Conservation (phyloP, 2,888 invertebrate genomes). For the Aelia acuminata region DNA sequence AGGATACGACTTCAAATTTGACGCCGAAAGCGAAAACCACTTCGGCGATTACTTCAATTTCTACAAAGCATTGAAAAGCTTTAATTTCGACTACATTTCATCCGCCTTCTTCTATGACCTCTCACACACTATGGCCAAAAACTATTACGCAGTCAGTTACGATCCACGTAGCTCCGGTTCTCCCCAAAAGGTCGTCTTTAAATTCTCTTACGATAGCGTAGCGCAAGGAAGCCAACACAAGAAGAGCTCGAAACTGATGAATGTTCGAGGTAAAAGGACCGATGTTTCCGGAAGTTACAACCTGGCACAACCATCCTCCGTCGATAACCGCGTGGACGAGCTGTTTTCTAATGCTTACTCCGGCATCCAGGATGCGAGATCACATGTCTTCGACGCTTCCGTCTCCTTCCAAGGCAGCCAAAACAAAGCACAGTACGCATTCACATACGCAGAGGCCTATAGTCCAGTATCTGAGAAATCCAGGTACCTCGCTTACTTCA, state of each 20-base stretch:
- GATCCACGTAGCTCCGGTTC: constrained; percentile 72
- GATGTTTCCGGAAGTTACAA: not conserved
- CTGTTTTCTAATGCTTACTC: not conserved
- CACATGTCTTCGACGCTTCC: constrained; percentile 71
- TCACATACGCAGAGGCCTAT: constrained; percentile 74
- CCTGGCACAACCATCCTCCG: constrained; percentile 29
- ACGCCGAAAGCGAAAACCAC: constrained; percentile 71
- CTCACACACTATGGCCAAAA: constrained; percentile 70
- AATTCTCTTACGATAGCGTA: not conserved
- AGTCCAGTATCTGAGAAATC: constrained; percentile 75
- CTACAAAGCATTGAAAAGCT: constrained; percentile 67
- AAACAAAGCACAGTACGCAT: constrained; percentile 72
- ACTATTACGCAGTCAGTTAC: constrained; percentile 72
- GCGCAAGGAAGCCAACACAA: constrained; percentile 2
- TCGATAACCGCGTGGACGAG: constrained; percentile 1
- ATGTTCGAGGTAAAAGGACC: not conserved
- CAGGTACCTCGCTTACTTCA: constrained; percentile 72
- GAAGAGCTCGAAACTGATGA: not conserved
- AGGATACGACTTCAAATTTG: constrained; percentile 73
- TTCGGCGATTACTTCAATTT: constrained; percentile 67
- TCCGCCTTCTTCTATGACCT: constrained; percentile 67
- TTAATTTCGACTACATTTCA: constrained; percentile 67
- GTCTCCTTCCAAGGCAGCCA: constrained; percentile 72
- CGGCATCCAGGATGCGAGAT: constrained; percentile 58
- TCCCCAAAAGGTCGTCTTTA: constrained; percentile 69